These are phyloP conservation scores for Hylaeus anthracinus DNA, from an alignment of 1,140 invertebrate species.

Conservation along the genomic window DNA sequence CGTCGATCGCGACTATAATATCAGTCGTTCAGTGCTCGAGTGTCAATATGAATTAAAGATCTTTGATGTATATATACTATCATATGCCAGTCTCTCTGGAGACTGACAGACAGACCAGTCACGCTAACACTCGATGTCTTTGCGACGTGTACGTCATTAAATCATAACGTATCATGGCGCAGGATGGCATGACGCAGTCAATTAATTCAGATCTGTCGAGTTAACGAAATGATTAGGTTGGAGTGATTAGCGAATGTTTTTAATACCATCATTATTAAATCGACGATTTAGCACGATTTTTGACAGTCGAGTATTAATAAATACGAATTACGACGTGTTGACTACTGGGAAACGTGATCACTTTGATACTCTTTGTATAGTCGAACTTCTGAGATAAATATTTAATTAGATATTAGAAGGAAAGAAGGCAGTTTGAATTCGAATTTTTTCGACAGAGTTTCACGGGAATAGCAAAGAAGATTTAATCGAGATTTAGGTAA, in stretches of 20 bases:
- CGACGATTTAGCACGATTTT: too few species aligned
- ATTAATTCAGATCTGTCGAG: neutral
- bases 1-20: constrained; percentile 19
- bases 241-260: neutral
- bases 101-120: constrained; percentile 34
- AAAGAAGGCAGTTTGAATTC: too few species aligned
- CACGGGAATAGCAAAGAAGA: too few species aligned
- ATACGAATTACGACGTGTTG: too few species aligned
- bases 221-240: neutral
- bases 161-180: neutral
- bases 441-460: too few species aligned
- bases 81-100: constrained; percentile 16
- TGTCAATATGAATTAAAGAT: constrained; percentile 15
- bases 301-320: too few species aligned
- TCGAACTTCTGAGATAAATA: too few species aligned
- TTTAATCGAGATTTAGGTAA: too few species aligned
- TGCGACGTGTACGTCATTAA: neutral
- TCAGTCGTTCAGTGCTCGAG: neutral
- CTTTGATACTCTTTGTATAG: too few species aligned
- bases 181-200: neutral
- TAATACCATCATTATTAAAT: too few species aligned
- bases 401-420: too few species aligned
- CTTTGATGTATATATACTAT: constrained; percentile 11
- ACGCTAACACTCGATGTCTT: constrained; percentile 6
- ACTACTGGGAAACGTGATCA: too few species aligned